Evolutionary conservation across 2,888 invertebrate genomes (phyloP), one percentile per base, ranked within the genome.

Genomic region (Saturnia japonica): DNA sequence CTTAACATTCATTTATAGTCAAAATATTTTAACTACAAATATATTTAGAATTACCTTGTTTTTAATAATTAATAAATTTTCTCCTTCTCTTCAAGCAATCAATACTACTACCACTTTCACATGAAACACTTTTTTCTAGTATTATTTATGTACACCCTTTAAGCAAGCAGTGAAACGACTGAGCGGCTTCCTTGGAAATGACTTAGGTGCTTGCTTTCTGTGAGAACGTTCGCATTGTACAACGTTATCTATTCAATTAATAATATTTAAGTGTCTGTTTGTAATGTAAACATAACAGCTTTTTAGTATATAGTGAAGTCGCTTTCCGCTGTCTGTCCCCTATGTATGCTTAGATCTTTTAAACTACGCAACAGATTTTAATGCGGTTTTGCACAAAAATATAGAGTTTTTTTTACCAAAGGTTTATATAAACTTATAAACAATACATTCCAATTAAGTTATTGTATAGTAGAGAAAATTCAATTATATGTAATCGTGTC

Each of bases 141-240:
- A 1, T 72, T 40, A 71, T 72, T 43, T 74, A 80, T 80, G 81
- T 80, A 77, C 75, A 71, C 80, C 79, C 75, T 76, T 76, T 76
- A 74, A 77, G 84, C 85, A 72, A 73, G 85, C 80, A 77, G 75
- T 79, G 73, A 76, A 81, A 78, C 74, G 80, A 89, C 88, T 89
- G 88, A 84, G 74, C 77, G 80, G 72, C 75, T 80, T 80, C 80
- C 80, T 76, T 79, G 71, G 74, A 76, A 76, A 73, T 76, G 74
- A 74, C 78, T 76, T 74, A 77, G 77, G 74, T 77, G 74, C 77
- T 77, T 74, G 78, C 83, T 85, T 81, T 84, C 82, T 76, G 84
- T 34, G 67, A n/a, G 74, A 74, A 75, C 72, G 81, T 86, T 76
- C 85, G 85, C 84, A 83, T 78, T 81, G 73, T 51, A 72, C 67